Evolutionary conservation across 2,113 vertebrate species (phyloP), one percentile per base, ranked within the genome.

Genomic region (Cyanoliseus patagonus): DNA sequence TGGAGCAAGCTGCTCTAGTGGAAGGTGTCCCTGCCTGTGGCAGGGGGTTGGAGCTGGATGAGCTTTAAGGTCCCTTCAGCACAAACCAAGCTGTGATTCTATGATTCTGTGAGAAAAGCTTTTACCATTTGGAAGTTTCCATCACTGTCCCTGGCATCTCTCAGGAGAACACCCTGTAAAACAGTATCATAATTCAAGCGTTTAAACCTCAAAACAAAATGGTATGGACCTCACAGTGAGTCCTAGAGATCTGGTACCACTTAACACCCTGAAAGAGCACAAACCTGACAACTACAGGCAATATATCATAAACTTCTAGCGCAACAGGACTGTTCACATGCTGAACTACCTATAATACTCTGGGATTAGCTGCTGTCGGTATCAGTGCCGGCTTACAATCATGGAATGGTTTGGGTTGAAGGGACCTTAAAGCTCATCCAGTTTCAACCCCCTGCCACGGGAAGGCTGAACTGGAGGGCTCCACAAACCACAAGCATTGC

Each of bases 1-100:
- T 57, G 31, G 55, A 22, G 53, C 18, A 33, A 20, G 3, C 7
- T 57, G 53, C 31, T 33, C 31, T 13, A 57, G 55, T 22, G 19
- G 19, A n/a, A 57, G 55, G 19, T 22, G 33, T 59, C 20, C 55
- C 33, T 59, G 55, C 6, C 33, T 0, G 0, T n/a, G 20, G 55
- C 20, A 59, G 20, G 20, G 31, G 33, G 33, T 7, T 23, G 33
- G 13, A 22, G 3, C 4, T 23, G 33, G 9, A n/a, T 4, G 55
- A 59, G 13, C 8, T 59, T n/a, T 59, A n/a, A 22, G 13, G 55
- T 13, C 13, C 57, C 8, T 59, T 8, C 55, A n/a, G 5, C 9
- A 6, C 20, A 59, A n/a, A 59, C 13, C 57, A 59, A 4, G 2
- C 57, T 7, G 20, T 20, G 20, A 59, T 59, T 23, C 33, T 59